A percentile compares a stretch with the other conserved stretches of the same genome.
phyloP scores from a whole-genome alignment of 2,113 vertebrate species.

The Bufo gargarizans region DNA sequence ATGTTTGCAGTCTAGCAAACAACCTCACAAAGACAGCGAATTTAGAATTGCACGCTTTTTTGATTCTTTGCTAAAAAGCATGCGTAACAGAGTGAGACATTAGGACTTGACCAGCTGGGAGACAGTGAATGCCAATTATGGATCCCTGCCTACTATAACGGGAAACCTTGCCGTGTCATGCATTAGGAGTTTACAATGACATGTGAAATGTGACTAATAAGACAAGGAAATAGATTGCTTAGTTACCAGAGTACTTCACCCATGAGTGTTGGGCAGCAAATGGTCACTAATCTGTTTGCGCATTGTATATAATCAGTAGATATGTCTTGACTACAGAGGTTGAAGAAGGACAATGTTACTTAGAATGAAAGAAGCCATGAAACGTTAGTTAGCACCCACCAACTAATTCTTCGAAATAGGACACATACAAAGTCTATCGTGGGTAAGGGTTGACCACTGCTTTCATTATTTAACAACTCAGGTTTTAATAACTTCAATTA shows the following conservation, averaged over 20 bases:
- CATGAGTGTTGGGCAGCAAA: background rate
- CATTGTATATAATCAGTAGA: background rate
- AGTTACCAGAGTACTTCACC: background rate
- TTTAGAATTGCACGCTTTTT: conserved; percentile 21
- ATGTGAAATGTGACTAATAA: background rate
- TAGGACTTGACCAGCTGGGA: conserved; percentile 29
- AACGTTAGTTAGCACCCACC: background rate
- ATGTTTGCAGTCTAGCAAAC: conserved; percentile 53
- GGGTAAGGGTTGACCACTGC: no score
- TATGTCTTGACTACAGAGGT: background rate
- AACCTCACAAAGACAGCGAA: conserved; percentile 37
- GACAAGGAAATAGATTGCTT: background rate
- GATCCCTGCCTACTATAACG: conserved; percentile 20
- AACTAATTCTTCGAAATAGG: background rate
- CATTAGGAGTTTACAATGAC: background rate
- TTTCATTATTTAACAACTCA: no score
- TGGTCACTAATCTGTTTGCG: background rate
- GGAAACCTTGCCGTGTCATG: background rate
- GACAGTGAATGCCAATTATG: conserved; percentile 20
- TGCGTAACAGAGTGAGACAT: background rate
- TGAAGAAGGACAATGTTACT: background rate
- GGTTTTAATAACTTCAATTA: no score
- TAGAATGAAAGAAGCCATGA: background rate
- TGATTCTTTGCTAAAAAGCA: conserved; percentile 13
- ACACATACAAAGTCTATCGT: background rate